These are phyloP conservation scores for Galaxias olidus DNA, from an alignment of 2,797 vertebrate species.

Conservation along the genomic window DNA sequence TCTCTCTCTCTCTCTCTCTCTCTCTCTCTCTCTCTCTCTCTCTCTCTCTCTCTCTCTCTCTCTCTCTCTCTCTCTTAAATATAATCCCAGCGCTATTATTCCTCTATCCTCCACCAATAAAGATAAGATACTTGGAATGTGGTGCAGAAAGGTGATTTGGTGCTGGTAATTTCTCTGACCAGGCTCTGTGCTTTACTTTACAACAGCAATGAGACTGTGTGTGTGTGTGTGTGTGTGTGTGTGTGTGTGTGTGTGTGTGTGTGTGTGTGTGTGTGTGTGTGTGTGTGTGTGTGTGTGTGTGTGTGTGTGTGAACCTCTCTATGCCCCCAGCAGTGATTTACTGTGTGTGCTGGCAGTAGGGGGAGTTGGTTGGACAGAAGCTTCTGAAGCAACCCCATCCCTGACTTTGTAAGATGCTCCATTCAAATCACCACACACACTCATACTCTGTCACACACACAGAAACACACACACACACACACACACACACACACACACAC, in stretches of 20 bases:
- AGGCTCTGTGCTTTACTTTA: conserved; percentile 13
- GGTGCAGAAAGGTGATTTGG: conserved; percentile 16
- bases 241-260: background rate
- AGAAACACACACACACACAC: background rate
- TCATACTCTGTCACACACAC: too few species aligned
- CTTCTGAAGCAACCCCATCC: background rate
- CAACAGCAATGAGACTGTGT: conserved; percentile 19
- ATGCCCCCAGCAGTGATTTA: background rate
- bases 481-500: too few species aligned
- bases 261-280: background rate
- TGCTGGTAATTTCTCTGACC: background rate
- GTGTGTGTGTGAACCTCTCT: background rate
- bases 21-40: conserved; percentile 7
- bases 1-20: conserved; percentile 5
- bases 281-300: background rate
- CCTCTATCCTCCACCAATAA: conserved; percentile 66
- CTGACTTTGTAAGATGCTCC: background rate
- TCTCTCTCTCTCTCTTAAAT: background rate
- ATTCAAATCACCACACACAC: background rate
- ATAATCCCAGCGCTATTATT: background rate
- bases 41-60: background rate
- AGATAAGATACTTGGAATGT: conserved; percentile 73
- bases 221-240: background rate
- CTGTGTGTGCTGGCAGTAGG: background rate
- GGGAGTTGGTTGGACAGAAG: conserved; percentile 26